Base-by-base conservation (phyloP, 2,888 invertebrate genomes). In the Rhingia campestris region DNA sequence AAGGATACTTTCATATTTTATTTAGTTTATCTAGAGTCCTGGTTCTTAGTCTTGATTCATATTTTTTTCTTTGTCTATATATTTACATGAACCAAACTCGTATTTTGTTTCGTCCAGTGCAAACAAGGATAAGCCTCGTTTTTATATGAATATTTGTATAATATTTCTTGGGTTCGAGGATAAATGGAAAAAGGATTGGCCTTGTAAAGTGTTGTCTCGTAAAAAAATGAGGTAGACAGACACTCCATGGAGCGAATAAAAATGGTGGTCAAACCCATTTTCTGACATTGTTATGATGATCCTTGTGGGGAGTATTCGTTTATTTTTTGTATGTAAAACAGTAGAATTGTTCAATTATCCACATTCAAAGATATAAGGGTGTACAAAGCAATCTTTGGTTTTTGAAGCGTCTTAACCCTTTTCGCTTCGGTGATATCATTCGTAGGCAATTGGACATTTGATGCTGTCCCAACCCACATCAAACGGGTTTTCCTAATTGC, bases 1-100 rank as follows among this genome's bases (percentile, higher is more conserved):
- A 61, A 59, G 66, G 41, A 70, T 81, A 72, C 53, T 64, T 72
- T 49, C 66, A 81, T 81, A 66, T 76, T 81, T 75, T 76, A 75
- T 76, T 70, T 72, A 70, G 72, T 75, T 72, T 70, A 45, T 33
- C 51, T 64, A 51, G 58, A 66, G 66, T 67, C 51, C 61, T 43
- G 47, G 33, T 59, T 30, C 6, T 3, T 56, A 9, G 12, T 43
- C 22, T 22, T 22, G 22, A 22, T 22, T 2, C 22, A 22, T 22
- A 22, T 22, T 54, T 59, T 51, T 35, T 54, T 56, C 35, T 9
- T 51, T 63, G 32, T 43, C 32, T n/a, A 12, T 32, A 39, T 72
- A 58, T 74, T 74, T 63, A 56, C 64, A 63, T 81, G 56, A 74
- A 74, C 43, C 12, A 63, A 41, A 37, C 66, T 74, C 63, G 39